phyloP scores from a whole-genome alignment of 2,797 vertebrate genomes.

The Knipowitschia caucasica region DNA sequence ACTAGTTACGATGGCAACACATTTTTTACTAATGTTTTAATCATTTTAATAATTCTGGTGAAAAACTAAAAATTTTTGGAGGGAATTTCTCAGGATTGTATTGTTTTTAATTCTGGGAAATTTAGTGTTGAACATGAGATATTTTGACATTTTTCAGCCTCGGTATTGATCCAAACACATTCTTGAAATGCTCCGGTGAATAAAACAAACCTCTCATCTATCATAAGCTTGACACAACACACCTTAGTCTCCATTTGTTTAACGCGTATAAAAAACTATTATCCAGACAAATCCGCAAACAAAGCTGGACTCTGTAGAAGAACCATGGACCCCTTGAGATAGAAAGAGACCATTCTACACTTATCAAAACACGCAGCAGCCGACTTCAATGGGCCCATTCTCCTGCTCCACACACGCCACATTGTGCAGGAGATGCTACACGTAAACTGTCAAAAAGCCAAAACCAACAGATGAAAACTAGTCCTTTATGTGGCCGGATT shows the following conservation, averaged over 20 bases:
- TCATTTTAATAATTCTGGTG: too few species aligned
- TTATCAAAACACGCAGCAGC: neutral
- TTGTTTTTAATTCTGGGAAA: too few species aligned
- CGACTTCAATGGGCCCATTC: conserved; percentile 3
- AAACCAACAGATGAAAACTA: neutral
- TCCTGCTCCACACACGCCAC: neutral
- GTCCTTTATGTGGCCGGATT: neutral
- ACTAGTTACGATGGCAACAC: too few species aligned
- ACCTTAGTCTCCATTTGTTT: neutral
- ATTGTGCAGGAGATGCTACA: neutral
- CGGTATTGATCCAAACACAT: too few species aligned
- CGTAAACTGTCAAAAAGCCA: conserved; percentile 1
- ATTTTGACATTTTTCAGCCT: too few species aligned
- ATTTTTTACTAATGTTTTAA: too few species aligned
- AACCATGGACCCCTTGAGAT: neutral
- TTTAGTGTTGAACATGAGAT: too few species aligned
- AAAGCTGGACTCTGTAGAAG: neutral
- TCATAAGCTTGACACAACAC: too few species aligned
- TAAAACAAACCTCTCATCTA: too few species aligned
- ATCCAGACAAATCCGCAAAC: neutral
- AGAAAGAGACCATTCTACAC: neutral
- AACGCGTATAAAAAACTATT: neutral
- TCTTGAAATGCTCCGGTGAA: too few species aligned
- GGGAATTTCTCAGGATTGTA: too few species aligned
- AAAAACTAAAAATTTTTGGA: too few species aligned